phyloP scores from a whole-genome alignment of 2,113 vertebrate species.

The Cephalopholis sonnerati region DNA sequence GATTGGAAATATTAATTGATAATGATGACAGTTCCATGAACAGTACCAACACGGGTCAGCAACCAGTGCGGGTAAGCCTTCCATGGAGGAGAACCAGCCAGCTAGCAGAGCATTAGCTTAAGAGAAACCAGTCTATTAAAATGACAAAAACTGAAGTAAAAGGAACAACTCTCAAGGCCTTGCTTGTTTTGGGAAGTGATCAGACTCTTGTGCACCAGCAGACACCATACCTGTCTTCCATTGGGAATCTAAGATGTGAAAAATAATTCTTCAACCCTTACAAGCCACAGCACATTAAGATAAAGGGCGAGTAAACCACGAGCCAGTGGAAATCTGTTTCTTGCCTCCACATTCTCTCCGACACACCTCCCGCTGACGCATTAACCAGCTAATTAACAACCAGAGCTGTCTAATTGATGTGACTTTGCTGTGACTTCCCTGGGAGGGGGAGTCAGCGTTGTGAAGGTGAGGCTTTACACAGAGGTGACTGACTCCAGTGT shows the following conservation, averaged over 20 bases:
- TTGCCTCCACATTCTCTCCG: neutral
- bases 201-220: too few relatives aligned
- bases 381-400: slow-evolving; percentile 42
- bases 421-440: slow-evolving; percentile 35
- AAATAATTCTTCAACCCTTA: neutral
- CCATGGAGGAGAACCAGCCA: too few relatives aligned
- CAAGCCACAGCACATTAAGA: neutral
- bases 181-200: too few relatives aligned
- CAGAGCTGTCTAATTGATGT: slow-evolving; percentile 52
- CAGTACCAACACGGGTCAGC: too few relatives aligned
- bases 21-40: too few relatives aligned
- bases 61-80: too few relatives aligned
- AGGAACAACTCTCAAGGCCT: too few relatives aligned
- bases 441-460: slow-evolving; percentile 5
- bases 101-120: too few relatives aligned
- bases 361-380: slow-evolving; percentile 6
- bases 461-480: slow-evolving; percentile 29
- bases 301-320: neutral
- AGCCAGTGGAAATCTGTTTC: neutral
- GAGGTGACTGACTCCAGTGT: slow-evolving; percentile 31
- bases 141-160: too few relatives aligned
- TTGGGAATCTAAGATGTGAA: neutral
- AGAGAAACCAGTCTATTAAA: too few relatives aligned
- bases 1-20: too few relatives aligned
- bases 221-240: too few relatives aligned